Conservation (phyloP, 30 jellyfish, hydroid and myxozoan genomes). For the Mastigias papua region DNA sequence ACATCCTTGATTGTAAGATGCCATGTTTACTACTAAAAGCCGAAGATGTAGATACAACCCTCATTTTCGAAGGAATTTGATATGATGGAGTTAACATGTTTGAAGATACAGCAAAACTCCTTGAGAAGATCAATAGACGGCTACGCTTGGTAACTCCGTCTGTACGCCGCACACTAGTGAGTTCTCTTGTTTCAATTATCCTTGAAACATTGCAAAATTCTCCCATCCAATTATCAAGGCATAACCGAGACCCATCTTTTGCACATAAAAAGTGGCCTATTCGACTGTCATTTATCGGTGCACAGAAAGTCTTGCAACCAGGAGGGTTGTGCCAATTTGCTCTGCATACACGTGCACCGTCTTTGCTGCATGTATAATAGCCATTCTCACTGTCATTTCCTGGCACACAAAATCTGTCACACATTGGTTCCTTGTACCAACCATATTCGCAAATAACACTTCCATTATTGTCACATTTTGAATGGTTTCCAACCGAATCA, state of each 20-base stretch:
- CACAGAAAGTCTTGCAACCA: constrained; percentile 46
- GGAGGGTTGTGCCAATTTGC: constrained; percentile 14
- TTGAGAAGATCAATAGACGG: too few species aligned
- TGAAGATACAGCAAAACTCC: too few species aligned
- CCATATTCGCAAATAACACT: constrained; percentile 37
- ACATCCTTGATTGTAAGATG: too few species aligned
- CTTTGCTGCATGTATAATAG: constrained; percentile 5
- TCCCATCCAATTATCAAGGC: constrained; percentile 42
- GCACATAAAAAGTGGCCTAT: constrained; percentile 33
- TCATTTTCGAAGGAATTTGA: too few species aligned
- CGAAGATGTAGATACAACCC: too few species aligned
- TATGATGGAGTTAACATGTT: too few species aligned
- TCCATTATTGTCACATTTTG: constrained; percentile 58
- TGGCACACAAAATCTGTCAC: constrained; percentile 43
- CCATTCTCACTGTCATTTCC: constrained; percentile 24
- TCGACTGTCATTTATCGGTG: background rate
- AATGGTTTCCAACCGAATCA: constrained; percentile 25
- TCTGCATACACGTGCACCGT: constrained; percentile 38
- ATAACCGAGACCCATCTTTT: constrained; percentile 45
- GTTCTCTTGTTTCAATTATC: too few species aligned
- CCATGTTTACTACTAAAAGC: too few species aligned
- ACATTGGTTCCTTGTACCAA: constrained; percentile 51
- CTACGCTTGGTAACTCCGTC: too few species aligned
- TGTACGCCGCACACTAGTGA: too few species aligned
- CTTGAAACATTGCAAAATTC: constrained; percentile 37